phyloP scores from a whole-genome alignment of 1,140 invertebrate genomes.

The Tetramorium alpestre region DNA sequence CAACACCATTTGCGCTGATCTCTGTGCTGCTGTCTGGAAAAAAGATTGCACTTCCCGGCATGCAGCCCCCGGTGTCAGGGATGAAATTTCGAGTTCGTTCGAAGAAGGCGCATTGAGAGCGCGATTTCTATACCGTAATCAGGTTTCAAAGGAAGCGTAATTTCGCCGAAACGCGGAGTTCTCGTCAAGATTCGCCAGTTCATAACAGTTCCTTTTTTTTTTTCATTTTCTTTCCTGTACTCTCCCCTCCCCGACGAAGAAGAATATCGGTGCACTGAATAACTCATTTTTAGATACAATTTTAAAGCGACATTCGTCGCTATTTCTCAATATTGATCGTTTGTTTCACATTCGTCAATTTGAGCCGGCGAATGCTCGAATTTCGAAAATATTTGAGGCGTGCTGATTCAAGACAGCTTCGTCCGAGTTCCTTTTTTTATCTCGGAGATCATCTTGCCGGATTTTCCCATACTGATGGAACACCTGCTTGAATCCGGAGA shows the following conservation, averaged over 20 bases:
- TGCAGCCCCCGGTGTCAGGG: conserved; percentile 41
- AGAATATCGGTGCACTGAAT: conserved; percentile 13
- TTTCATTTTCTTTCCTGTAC: not conserved
- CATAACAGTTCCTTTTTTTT: not conserved
- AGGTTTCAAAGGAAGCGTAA: conserved; percentile 54
- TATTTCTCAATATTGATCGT: not conserved
- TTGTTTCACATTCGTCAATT: conserved; percentile 7
- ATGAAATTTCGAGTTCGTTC: conserved; percentile 51
- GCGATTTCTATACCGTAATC: conserved; percentile 55
- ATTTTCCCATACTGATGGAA: conserved; percentile 48
- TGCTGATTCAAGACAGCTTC: not conserved
- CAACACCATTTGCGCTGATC: conserved; percentile 26
- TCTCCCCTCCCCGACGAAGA: not conserved
- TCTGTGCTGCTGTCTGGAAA: conserved; percentile 26
- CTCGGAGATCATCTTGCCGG: conserved; percentile 38
- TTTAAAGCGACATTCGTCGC: not conserved
- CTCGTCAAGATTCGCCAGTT: conserved; percentile 13
- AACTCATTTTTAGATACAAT: not conserved
- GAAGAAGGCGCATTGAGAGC: conserved; percentile 48
- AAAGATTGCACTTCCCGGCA: conserved; percentile 28
- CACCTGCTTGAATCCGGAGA: conserved; percentile 34
- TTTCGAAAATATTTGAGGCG: conserved; percentile 4
- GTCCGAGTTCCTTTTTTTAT: conserved; percentile 39
- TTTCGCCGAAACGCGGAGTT: conserved; percentile 38
- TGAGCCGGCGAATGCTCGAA: not conserved